Conservation (phyloP, 2,888 invertebrate species). For the Arctia plantaginis region DNA sequence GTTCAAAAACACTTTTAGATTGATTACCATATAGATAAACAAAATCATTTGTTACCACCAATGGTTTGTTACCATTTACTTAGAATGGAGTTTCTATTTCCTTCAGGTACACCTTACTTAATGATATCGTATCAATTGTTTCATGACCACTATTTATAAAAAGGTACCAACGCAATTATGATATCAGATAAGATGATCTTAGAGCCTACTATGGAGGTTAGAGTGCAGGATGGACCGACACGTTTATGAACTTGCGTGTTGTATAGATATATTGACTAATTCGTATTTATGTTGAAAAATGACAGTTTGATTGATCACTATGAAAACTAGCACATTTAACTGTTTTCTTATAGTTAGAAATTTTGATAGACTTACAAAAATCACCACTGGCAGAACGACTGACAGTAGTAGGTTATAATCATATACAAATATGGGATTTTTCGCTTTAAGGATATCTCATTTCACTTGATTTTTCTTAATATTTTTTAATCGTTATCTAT, state of each 20-base stretch:
- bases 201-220: neutral
- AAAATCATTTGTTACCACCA: conserved; percentile 42
- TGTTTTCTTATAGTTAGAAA: neutral
- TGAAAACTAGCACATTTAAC: neutral
- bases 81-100: conserved; percentile 1
- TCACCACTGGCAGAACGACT: neutral
- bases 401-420: neutral
- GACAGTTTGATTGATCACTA: neutral
- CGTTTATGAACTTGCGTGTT: neutral
- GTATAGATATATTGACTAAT: neutral
- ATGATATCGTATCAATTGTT: conserved; percentile 15
- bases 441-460: neutral
- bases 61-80: conserved; percentile 47
- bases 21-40: conserved; percentile 35
- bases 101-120: conserved; percentile 1
- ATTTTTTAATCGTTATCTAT: neutral
- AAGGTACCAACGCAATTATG: neutral
- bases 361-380: neutral
- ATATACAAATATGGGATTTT: neutral
- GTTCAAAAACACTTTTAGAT: neutral
- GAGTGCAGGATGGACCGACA: neutral
- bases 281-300: neutral
- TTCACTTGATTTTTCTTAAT: neutral
- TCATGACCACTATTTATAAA: conserved; percentile 17
- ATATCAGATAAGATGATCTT: neutral